Conservation (phyloP, 2,797 vertebrate species). For the Sebastes diploproa region DNA sequence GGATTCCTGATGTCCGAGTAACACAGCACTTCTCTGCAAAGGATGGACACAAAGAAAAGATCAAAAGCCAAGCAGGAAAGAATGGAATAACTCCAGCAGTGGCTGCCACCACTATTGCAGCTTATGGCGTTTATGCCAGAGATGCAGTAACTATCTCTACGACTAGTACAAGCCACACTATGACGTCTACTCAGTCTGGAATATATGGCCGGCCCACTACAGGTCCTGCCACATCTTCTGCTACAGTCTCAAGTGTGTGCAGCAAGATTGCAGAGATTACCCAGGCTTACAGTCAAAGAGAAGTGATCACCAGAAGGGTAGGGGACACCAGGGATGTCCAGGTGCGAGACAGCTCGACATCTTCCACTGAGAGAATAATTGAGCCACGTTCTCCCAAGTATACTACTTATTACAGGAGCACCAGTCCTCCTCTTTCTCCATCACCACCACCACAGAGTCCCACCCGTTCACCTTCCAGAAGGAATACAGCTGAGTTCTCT, state of each 20-base stretch:
- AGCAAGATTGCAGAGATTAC: conserved; percentile 89
- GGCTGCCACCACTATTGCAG: conserved; percentile 81
- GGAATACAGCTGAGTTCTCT: conserved; percentile 91
- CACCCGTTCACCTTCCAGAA: conserved; percentile 81
- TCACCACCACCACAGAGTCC: conserved; percentile 91
- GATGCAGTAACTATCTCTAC: conserved; percentile 82
- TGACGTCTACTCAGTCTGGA: conserved; percentile 74
- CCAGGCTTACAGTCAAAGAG: conserved; percentile 86
- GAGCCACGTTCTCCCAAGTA: conserved; percentile 80
- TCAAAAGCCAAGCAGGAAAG: conserved; percentile 86
- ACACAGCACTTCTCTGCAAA: conserved; percentile 95
- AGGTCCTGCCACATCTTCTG: conserved; percentile 72
- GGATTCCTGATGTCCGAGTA: conserved; percentile 93
- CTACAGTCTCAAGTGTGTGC: conserved; percentile 81
- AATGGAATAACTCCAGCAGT: conserved; percentile 82
- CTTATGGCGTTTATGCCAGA: conserved; percentile 85
- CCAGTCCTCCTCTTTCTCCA: conserved; percentile 93
- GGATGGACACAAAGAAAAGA: conserved; percentile 87
- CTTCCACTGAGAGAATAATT: conserved; percentile 75
- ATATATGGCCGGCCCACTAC: conserved; percentile 77
- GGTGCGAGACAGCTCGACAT: conserved; percentile 77
- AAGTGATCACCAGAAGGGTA: conserved; percentile 80
- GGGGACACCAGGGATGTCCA: conserved; percentile 78
- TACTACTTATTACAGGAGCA: conserved; percentile 88
- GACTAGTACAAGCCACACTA: conserved; percentile 78